Evolutionary conservation across 2,888 invertebrate species (phyloP).

Genomic region (Ochropleura plecta): DNA sequence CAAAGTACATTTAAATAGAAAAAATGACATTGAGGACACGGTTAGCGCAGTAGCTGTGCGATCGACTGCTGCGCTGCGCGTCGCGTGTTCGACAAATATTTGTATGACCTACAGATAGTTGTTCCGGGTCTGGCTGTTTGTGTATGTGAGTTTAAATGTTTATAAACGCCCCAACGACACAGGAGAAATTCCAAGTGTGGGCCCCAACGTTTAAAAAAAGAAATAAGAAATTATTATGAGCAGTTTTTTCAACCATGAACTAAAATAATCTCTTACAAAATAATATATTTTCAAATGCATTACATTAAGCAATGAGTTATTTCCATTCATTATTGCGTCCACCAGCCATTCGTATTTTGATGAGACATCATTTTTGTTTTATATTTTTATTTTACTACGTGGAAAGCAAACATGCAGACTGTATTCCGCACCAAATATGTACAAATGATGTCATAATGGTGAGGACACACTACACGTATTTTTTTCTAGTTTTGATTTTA

Average conservation of each 20-base stretch:
- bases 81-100: no score
- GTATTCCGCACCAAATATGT: conserved; percentile 24
- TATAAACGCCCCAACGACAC: no score
- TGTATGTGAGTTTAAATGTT: no score
- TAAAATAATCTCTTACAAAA: conserved; percentile 1
- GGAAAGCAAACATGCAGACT: conserved; percentile 18
- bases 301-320: conserved; percentile 11
- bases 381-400: conserved; percentile 32
- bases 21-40: no score
- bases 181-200: no score
- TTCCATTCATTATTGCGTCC: conserved; percentile 2
- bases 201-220: no score
- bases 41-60: no score
- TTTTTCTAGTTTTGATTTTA: not conserved
- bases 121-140: no score
- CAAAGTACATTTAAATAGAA: no score
- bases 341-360: conserved; percentile 36
- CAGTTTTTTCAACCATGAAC: not conserved
- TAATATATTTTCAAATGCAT: conserved; percentile 20
- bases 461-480: not conserved
- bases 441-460: conserved; percentile 36
- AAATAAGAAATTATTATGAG: not conserved
- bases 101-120: no score
- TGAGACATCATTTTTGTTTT: conserved; percentile 23
- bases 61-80: no score